phyloP scores from a whole-genome alignment of 2,113 vertebrate genomes.

The Mystacornis crossleyi region DNA sequence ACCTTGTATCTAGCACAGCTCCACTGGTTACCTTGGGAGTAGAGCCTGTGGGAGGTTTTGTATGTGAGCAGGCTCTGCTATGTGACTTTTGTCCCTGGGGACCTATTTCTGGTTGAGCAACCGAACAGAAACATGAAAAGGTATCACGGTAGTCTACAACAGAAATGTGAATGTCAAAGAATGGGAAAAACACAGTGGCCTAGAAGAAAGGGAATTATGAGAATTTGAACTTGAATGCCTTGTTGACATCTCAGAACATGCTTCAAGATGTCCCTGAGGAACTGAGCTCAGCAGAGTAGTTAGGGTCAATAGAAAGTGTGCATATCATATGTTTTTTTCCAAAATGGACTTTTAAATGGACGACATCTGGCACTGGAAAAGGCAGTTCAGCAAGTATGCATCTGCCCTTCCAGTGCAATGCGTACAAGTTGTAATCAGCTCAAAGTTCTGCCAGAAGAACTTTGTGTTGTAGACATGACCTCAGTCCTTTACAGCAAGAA shows the following conservation, averaged over 20 bases:
- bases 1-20: not conserved
- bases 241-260: not conserved
- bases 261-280: not conserved
- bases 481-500: slow-evolving; percentile 14
- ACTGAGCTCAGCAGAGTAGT: not conserved
- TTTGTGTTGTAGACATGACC: slow-evolving; percentile 38
- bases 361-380: not conserved
- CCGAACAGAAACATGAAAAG: not conserved
- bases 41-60: not conserved
- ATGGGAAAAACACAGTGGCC: not conserved
- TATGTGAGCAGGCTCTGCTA: not conserved
- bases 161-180: not conserved
- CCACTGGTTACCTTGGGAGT: not conserved
- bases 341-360: not conserved
- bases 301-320: not conserved
- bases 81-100: not conserved
- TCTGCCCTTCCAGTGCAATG: not conserved
- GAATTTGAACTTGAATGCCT: not conserved
- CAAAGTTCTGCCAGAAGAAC: not conserved
- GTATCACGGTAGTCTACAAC: not conserved
- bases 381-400: not conserved
- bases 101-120: not conserved
- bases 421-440: not conserved
- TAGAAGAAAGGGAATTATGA: not conserved
- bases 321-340: not conserved